Conservation (phyloP, 1,140 invertebrate genomes). For the Polypedilum pembai region DNA sequence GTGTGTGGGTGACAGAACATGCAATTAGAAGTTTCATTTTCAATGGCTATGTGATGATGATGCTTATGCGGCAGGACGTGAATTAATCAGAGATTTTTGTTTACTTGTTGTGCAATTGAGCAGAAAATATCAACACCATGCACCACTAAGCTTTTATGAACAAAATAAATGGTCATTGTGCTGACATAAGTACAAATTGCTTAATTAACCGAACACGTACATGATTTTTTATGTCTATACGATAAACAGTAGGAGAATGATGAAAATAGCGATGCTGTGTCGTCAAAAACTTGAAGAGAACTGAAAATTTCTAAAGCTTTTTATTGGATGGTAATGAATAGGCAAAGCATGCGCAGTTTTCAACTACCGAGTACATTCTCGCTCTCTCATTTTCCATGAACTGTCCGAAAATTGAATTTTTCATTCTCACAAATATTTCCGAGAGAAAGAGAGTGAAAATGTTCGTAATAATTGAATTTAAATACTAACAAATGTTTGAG, state of each 20-base stretch:
- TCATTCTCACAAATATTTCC: not conserved
- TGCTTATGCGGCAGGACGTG: not conserved
- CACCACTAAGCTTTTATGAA: not conserved
- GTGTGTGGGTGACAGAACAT: not conserved
- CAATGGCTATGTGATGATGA: not conserved
- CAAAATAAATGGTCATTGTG: not conserved
- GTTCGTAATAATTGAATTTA: not conserved
- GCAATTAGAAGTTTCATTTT: slow-evolving; percentile 7
- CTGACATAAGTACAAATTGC: slow-evolving; percentile 2
- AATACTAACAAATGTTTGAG: not conserved
- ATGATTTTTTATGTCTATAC: not conserved
- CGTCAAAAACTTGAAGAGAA: not conserved
- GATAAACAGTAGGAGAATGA: not conserved
- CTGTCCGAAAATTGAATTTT: not conserved
- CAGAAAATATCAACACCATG: not conserved
- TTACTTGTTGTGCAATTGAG: not conserved
- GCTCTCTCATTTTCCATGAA: not conserved
- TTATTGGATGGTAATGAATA: slow-evolving; percentile 20
- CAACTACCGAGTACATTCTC: not conserved
- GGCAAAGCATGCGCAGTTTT: not conserved
- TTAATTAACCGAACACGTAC: not conserved
- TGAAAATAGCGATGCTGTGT: not conserved
- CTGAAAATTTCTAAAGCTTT: slow-evolving; percentile 27
- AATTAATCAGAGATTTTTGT: not conserved
- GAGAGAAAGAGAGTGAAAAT: not conserved